Evolutionary conservation across 2,888 invertebrate species (phyloP).

Genomic region (Chrysotoxum bicinctum): DNA sequence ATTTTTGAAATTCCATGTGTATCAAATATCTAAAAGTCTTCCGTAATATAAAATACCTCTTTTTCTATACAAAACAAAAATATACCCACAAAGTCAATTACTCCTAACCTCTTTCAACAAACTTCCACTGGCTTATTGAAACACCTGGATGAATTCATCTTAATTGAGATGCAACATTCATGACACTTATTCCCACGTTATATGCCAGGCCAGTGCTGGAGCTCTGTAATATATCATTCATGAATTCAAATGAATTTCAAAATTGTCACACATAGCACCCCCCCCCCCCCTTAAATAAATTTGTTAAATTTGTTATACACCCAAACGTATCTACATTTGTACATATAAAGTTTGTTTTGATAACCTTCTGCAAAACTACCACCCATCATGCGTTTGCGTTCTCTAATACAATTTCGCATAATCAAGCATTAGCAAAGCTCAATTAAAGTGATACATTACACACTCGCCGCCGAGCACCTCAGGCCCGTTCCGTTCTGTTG

Average conservation of each 20-base stretch:
- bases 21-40: background rate
- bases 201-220: background rate
- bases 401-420: constrained; percentile 18
- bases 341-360: background rate
- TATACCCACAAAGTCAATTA: background rate
- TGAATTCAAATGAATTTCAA: constrained; percentile 61
- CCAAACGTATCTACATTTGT: background rate
- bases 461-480: background rate
- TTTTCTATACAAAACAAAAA: background rate
- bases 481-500: background rate
- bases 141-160: constrained; percentile 32
- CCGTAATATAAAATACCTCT: background rate
- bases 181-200: constrained; percentile 48
- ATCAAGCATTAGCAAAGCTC: constrained; percentile 29
- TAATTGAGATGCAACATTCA: constrained; percentile 41
- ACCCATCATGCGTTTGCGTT: background rate
- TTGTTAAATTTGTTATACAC: background rate
- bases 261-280: background rate
- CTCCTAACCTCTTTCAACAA: background rate
- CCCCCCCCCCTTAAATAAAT: background rate
- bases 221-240: constrained; percentile 38
- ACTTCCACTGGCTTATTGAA: constrained; percentile 2
- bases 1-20: background rate
- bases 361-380: constrained; percentile 14
- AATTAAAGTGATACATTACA: constrained; percentile 37